Percentiles rank a stretch among this genome's conserved stretches.
phyloP scores from a whole-genome alignment of 1,140 invertebrate species.

The Platyscapa corneri region DNA sequence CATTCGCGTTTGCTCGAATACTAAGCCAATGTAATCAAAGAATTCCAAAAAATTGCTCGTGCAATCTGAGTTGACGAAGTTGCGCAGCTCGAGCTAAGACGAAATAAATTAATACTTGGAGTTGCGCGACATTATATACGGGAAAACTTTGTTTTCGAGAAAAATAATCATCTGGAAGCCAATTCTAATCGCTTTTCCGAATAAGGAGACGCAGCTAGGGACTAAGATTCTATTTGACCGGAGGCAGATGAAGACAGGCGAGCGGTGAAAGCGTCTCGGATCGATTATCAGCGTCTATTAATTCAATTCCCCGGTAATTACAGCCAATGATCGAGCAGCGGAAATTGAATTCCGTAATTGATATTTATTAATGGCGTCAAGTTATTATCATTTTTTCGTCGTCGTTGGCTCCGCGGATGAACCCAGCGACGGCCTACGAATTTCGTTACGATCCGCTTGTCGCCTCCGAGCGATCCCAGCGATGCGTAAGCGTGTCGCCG shows the following conservation, averaged over 20 bases:
- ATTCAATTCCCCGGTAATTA: conserved; percentile 34
- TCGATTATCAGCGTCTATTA: neutral
- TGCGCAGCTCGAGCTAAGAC: too few relatives aligned
- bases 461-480: neutral
- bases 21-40: too few relatives aligned
- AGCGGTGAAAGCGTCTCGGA: neutral
- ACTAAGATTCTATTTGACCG: conserved; percentile 7
- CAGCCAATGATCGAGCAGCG: conserved; percentile 23
- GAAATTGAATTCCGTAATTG: conserved; percentile 42
- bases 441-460: neutral
- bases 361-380: conserved; percentile 27
- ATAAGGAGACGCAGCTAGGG: neutral
- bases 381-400: neutral
- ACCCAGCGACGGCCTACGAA: neutral
- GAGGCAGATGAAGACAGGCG: neutral
- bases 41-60: too few relatives aligned
- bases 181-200: neutral
- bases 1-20: too few relatives aligned
- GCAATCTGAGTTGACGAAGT: too few relatives aligned
- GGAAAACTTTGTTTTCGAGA: too few relatives aligned
- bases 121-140: neutral
- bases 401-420: neutral
- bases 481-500: neutral
- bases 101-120: too few relatives aligned
- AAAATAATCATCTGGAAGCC: neutral